phyloP scores from a whole-genome alignment of 2,797 vertebrate species.

The Psittacula derbiana region DNA sequence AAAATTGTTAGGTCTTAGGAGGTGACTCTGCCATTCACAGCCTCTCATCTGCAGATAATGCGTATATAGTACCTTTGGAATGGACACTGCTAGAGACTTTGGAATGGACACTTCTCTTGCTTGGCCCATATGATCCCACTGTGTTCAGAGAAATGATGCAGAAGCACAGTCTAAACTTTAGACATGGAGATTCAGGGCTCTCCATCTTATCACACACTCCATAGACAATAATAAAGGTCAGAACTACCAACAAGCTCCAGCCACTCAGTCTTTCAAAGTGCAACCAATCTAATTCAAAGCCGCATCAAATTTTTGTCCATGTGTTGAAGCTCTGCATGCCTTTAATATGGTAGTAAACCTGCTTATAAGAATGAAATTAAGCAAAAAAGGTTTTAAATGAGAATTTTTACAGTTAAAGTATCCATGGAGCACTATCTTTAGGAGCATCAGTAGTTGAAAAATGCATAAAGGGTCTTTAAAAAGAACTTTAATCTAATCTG shows the following conservation, averaged over 20 bases:
- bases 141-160: neutral
- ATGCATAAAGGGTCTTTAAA: neutral
- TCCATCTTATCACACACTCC: neutral
- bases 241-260: neutral
- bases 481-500: neutral
- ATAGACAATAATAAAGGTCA: neutral
- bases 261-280: neutral
- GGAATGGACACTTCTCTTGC: neutral
- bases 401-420: neutral
- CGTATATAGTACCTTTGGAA: neutral
- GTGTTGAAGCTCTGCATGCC: neutral
- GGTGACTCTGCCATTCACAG: neutral
- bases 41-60: neutral
- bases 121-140: fast-evolving
- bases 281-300: neutral
- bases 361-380: neutral
- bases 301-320: neutral
- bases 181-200: neutral
- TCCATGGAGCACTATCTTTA: neutral
- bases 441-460: neutral
- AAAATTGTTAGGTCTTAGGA: neutral
- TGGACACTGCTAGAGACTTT: neutral
- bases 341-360: neutral
- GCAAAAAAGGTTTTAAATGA: neutral
- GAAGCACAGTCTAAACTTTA: neutral